Base-by-base conservation (phyloP, 1,140 invertebrate genomes). In the Tenebrio molitor region DNA sequence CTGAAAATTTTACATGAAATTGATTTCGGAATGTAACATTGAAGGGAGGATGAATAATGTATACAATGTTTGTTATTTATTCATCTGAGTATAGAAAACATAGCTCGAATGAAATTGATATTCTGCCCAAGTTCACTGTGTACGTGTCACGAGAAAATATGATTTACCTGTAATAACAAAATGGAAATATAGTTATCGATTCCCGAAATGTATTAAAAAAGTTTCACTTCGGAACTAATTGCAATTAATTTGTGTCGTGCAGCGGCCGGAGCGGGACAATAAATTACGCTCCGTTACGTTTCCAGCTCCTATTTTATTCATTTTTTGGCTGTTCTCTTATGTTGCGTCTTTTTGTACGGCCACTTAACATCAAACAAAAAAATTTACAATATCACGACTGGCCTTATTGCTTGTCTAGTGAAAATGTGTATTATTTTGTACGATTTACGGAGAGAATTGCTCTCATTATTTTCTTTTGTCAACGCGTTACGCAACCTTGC, bases 121-220 rank as follows among this genome's bases (percentile, higher is more conserved):
- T 66, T 66, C 64, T 14, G 21, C 39, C 33, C 64, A 44, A 66
- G 63, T 41, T 65, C 50, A 42, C 17, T 42, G 34, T 58, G 21
- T 44, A 44, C 64, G 64, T 42, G 64, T 66, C 64, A 66, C 39
- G 14, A 66, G 15, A 39, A 66, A 66, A 66, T 44, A 33, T 36
- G 19, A 66, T 66, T 66, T 66, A 66, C 64, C 64, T 66, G 39
- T 66, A 66, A 66, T 66, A 66, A 66, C 64, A 66, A 66, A 66
- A 41, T 10, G 15, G 64, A 44, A 66, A 66, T 50, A 50, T 58
- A 58, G 50, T 58, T 53, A 53, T 53, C 12, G 46, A 53, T 39
- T 6, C 46, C 2, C 10, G n/a, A 25, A 50, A n/a, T 29, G 50
- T 58, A 29, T 58, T 14, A 29, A 29, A 58, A 50, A 34, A 12